Base-by-base conservation (phyloP, 37 sponge, comb jelly and placozoan species). In the Ianthella basta region DNA sequence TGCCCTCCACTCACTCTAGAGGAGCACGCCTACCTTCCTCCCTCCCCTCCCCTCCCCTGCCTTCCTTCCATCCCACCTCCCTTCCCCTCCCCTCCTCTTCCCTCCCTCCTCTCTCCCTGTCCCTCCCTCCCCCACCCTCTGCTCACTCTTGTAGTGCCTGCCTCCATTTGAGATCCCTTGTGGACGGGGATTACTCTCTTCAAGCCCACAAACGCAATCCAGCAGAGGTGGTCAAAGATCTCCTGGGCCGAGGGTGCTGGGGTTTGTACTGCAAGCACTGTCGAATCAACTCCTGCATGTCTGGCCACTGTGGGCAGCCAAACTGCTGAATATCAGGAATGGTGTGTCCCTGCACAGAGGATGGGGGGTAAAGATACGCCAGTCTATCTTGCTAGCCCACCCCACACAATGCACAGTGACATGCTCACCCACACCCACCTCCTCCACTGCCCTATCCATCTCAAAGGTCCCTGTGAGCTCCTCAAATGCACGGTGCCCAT, bases 261-360 rank as follows among this genome's bases (percentile, higher is more conserved):
- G 94, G 91, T 20, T 0, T 34, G 84, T 88, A 90, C 81, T 94
- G 94, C 12, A 94, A 82, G 68, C 91, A 91, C 64, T 91, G 79
- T 3, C n/a, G 80, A 60, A 91, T 88, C 21, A 94, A 80, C 27
- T 94, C 91, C 82, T 94, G 89, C 89, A 94, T 91, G 69, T 94
- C 94, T 12, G 94, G 94, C 94, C 94, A 94, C 6, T 91, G 87
- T 0, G 91, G 70, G 80, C 89, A 90, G 21, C 94, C 94, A 80
- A 90, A 94, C 16, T 88, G 82, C 37, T 81, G 74, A 3, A 91
- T 60, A 55, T 69, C 83, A 40, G 70, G 78, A 33, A 94, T 90
- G 5, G 87, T 69, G 21, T 87, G 86, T 29, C 91, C 91, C 91
- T 93, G 84, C 19, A 68, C 0, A 19, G 55, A 15, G 30, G 25